phyloP scores from a whole-genome alignment of 2,888 invertebrate species.

The Andricus curvator region DNA sequence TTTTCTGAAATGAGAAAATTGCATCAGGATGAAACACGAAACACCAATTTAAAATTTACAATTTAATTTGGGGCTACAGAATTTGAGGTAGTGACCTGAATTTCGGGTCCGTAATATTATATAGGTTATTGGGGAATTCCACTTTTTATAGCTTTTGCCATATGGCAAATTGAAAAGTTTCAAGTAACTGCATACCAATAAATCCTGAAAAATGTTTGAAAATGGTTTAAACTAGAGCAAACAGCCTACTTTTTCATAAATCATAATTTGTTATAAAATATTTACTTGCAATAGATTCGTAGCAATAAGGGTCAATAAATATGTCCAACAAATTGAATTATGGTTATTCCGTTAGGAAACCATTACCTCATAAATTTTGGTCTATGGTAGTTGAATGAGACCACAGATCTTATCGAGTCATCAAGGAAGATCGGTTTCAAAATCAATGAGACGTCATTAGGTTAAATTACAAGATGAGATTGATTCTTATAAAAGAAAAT shows the following conservation, averaged over 20 bases:
- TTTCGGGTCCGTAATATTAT: background rate
- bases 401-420: background rate
- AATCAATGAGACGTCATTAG: background rate
- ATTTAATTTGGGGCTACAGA: too few species aligned
- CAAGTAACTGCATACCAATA: background rate
- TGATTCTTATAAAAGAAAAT: background rate
- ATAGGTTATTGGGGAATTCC: background rate
- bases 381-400: background rate
- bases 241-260: too few species aligned
- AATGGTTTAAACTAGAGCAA: too few species aligned
- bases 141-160: background rate
- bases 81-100: too few species aligned
- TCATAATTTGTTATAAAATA: too few species aligned
- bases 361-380: background rate
- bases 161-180: background rate
- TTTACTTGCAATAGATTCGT: too few species aligned
- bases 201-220: background rate
- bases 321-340: background rate
- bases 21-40: too few species aligned
- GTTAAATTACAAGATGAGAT: background rate
- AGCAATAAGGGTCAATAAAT: background rate
- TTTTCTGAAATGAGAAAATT: too few species aligned
- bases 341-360: background rate
- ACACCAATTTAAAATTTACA: background rate
- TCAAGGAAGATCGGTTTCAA: background rate